These are phyloP conservation scores for Danio aesculapii DNA, from an alignment of 2,797 vertebrate genomes.

Conservation along the genomic window DNA sequence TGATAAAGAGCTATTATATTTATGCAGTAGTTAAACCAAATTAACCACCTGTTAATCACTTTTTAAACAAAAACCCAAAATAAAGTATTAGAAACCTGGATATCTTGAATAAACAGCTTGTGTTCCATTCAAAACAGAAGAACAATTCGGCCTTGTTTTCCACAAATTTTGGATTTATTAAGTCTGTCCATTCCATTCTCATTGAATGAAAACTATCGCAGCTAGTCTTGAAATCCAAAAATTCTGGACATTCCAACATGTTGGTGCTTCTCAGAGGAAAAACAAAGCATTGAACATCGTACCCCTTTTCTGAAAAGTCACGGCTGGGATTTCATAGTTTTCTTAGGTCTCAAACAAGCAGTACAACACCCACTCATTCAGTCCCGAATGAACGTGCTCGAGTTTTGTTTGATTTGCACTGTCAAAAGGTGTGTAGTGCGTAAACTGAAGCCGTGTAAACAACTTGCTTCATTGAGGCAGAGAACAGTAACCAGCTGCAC, in stretches of 20 bases:
- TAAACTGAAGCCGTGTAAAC: conserved; percentile 34
- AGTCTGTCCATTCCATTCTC: not conserved
- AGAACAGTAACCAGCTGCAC: conserved; percentile 41
- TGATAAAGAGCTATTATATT: too few species aligned
- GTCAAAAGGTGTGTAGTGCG: conserved; percentile 41
- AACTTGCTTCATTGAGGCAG: conserved; percentile 35
- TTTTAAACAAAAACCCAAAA: too few species aligned
- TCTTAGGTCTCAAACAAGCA: conserved; percentile 31
- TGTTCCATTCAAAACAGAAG: not conserved
- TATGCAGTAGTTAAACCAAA: too few species aligned
- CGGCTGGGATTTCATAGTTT: conserved; percentile 24
- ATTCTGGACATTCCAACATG: not conserved
- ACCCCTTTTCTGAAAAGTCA: conserved; percentile 30
- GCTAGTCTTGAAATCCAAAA: not conserved
- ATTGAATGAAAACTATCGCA: conserved; percentile 4
- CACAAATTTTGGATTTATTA: not conserved
- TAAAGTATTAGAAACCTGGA: conserved; percentile 6
- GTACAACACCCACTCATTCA: conserved; percentile 24
- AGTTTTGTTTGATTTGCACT: conserved; percentile 46
- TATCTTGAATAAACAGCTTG: not conserved
- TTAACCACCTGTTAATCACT: too few species aligned
- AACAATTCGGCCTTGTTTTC: not conserved
- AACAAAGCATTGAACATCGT: not conserved
- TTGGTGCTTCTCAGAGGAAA: not conserved
- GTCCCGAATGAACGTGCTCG: conserved; percentile 26